Evolutionary conservation across 2,113 vertebrate genomes (phyloP).

Genomic region (Cryptoleucopteryx plumbea): DNA sequence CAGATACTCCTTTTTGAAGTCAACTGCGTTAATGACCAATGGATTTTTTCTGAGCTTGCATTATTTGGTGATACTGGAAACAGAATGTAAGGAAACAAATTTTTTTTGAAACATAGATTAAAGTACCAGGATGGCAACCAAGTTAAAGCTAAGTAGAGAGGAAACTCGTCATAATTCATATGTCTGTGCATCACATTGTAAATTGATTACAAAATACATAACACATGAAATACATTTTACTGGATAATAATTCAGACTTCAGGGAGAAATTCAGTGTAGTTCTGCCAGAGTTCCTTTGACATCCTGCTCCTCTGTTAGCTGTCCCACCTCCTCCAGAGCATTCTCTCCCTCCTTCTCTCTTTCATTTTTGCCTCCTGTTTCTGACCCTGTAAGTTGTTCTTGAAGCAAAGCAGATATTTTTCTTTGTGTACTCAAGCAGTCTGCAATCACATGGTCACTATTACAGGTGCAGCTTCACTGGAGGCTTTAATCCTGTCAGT

Average conservation of each 20-base stretch:
- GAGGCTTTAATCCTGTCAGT: neutral
- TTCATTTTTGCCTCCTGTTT: constrained; percentile 2
- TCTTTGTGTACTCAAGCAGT: neutral
- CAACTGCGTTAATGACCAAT: neutral
- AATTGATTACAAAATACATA: neutral
- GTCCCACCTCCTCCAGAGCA: neutral
- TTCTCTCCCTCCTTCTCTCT: neutral
- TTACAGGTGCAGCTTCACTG: neutral
- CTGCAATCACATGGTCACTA: neutral
- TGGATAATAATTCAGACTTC: neutral
- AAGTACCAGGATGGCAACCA: neutral
- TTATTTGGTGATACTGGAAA: neutral
- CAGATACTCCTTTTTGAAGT: neutral
- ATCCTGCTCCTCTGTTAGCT: neutral
- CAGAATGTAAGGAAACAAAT: neutral
- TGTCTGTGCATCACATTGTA: neutral
- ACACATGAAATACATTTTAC: neutral
- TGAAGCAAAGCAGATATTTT: constrained; percentile 7
- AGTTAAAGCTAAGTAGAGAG: neutral
- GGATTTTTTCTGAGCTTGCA: neutral
- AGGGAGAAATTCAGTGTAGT: neutral
- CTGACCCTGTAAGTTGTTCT: constrained; percentile 45
- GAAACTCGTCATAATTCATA: neutral
- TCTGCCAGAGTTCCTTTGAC: neutral
- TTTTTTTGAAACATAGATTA: neutral